Evolutionary conservation across 2,888 invertebrate genomes (phyloP).

Genomic region (Hipparchia semele): DNA sequence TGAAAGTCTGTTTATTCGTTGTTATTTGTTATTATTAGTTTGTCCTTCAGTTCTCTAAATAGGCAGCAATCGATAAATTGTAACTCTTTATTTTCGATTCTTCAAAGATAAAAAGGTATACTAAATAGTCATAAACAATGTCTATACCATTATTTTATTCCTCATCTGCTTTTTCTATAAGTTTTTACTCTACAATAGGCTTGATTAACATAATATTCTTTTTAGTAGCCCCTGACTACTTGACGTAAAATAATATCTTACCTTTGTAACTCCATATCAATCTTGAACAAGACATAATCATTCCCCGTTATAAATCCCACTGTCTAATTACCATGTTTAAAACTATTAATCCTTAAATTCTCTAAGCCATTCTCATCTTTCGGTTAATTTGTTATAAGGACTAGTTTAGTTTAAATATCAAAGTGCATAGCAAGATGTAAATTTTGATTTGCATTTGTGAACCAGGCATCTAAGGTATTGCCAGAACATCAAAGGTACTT

Average conservation of each 20-base stretch:
- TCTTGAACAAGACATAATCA: constrained; percentile 53
- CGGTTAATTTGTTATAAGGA: neutral
- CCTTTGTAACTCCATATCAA: constrained; percentile 43
- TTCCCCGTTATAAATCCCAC: constrained; percentile 57
- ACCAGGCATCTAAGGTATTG: constrained; percentile 46
- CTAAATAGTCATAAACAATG: too few relatives aligned
- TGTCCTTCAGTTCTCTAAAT: too few relatives aligned
- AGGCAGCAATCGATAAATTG: too few relatives aligned
- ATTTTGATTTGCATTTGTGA: constrained; percentile 48
- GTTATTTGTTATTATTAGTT: too few relatives aligned
- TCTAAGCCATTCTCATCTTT: constrained; percentile 3
- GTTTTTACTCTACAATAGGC: too few relatives aligned
- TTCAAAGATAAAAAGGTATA: too few relatives aligned
- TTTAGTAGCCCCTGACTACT: neutral
- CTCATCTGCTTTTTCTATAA: too few relatives aligned
- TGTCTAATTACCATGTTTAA: constrained; percentile 53
- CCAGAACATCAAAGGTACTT: constrained; percentile 53
- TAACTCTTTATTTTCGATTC: too few relatives aligned
- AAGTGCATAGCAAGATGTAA: constrained; percentile 11
- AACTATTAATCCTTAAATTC: constrained; percentile 15
- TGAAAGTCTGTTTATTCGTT: too few relatives aligned
- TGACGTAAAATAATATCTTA: neutral
- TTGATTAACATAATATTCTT: neutral
- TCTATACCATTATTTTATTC: too few relatives aligned
- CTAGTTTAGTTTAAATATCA: constrained; percentile 1